Conservation (phyloP, 2,113 vertebrate species). For the Motacilla alba region DNA sequence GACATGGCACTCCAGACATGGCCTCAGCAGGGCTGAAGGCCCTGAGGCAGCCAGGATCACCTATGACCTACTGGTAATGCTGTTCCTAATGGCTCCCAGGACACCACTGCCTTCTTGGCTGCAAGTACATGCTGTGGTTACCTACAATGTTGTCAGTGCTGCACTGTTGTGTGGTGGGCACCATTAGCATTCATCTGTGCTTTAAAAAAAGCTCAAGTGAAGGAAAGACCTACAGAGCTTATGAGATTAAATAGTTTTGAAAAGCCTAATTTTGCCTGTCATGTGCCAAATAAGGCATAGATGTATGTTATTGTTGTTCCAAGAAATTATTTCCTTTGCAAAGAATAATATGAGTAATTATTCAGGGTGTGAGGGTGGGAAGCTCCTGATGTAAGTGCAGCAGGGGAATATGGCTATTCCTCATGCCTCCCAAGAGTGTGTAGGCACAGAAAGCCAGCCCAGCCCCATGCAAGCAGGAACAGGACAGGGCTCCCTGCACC, state of each 20-base stretch:
- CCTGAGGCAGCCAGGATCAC: neutral
- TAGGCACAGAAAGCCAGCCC: neutral
- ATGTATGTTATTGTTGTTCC: no score
- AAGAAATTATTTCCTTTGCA: neutral
- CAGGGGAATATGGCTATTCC: neutral
- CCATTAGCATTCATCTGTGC: neutral
- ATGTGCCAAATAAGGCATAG: neutral
- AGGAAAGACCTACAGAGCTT: neutral
- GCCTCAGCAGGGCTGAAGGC: neutral
- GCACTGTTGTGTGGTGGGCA: neutral
- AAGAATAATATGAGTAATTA: neutral
- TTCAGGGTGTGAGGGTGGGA: neutral
- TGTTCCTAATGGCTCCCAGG: neutral
- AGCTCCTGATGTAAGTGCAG: fast-evolving
- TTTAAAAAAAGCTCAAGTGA: neutral
- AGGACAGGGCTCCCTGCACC: neutral
- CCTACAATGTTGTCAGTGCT: neutral
- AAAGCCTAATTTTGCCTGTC: neutral
- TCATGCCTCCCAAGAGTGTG: neutral
- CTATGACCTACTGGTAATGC: fast-evolving
- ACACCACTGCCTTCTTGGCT: neutral
- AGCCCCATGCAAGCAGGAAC: fast-evolving
- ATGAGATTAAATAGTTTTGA: neutral
- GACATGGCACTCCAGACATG: no score
- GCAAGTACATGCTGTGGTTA: neutral